phyloP scores from a whole-genome alignment of 2,888 invertebrate genomes.

The Hirtodrosophila cameraria region DNA sequence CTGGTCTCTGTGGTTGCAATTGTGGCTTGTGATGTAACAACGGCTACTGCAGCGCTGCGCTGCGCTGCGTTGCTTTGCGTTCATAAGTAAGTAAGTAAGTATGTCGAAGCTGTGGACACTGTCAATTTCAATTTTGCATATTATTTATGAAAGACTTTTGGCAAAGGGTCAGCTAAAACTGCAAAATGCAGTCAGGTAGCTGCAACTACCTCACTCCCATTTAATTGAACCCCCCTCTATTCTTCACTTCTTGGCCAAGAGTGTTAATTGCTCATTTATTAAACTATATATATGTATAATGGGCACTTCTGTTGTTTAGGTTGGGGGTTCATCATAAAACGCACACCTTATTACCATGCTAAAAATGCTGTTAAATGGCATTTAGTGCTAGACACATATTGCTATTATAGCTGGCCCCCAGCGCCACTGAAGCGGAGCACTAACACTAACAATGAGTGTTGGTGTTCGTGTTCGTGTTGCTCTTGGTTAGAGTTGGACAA shows the following conservation, averaged over 20 bases:
- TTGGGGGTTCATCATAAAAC: slow-evolving; percentile 49
- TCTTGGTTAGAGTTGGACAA: too few relatives aligned
- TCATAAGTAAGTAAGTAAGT: background rate
- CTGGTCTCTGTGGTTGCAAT: slow-evolving; percentile 2
- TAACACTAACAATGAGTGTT: slow-evolving; percentile 10
- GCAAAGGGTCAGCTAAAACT: slow-evolving; percentile 18
- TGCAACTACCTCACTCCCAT: slow-evolving; percentile 2
- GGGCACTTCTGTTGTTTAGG: slow-evolving; percentile 35
- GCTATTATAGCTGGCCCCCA: slow-evolving; percentile 50
- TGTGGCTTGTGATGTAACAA: slow-evolving; percentile 45
- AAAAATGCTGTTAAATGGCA: slow-evolving; percentile 56
- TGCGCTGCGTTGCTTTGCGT: background rate
- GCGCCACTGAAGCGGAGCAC: slow-evolving; percentile 53
- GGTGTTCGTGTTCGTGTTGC: background rate
- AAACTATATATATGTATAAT: slow-evolving; percentile 48
- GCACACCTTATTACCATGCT: slow-evolving; percentile 59
- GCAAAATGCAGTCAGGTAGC: background rate
- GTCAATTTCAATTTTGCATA: slow-evolving; percentile 60
- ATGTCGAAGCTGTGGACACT: slow-evolving; percentile 28
- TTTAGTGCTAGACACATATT: slow-evolving; percentile 37
- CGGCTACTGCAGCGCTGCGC: slow-evolving; percentile 15
- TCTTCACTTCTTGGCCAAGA: slow-evolving; percentile 23
- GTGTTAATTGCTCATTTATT: slow-evolving; percentile 69
- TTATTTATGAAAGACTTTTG: slow-evolving; percentile 43
- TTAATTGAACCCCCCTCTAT: too few relatives aligned